Evolutionary conservation across 64 coral and sea anemone species (phyloP), one percentile per base, ranked within the genome.

Genomic region (Trachythela sp.): DNA sequence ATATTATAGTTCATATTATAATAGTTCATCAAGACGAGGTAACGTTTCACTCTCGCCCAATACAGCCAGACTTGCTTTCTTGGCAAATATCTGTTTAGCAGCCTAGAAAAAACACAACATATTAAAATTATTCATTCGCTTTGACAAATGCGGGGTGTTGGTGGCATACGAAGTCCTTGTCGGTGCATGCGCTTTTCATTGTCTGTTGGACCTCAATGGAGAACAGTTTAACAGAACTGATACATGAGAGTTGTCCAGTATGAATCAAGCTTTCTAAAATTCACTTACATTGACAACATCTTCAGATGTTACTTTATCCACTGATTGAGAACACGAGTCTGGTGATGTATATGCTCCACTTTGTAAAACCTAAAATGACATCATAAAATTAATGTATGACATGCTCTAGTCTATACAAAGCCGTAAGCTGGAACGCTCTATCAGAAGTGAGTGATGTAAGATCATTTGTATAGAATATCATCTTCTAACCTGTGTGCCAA

Each of bases 271-370:
- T 2, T 1, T 6, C 14, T 24, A 72, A 72, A 11, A 36, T 80
- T 2, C 15, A 80, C 75, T 35, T 80, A 80, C 75, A 36, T 80
- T 80, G 9, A 80, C 75, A 80, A 80, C 75, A 80, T 80, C 75
- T 80, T 80, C 75, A 37, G 15, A 4, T 29, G 75, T 80, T 0
- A 80, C 34, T 80, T 80, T 80, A 18, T 80, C 75, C 15, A 80
- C 9, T 9, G 75, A 15, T 22, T 80, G 33, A 9, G 33, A 80
- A 80, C 32, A 35, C 31, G 32, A 17, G 31, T 80, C 75, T 34
- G 75, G 30, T 36, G 75, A 80, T 7, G 75, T 39, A 37, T 80
- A 80, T 0, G 33, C 13, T 38, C 75, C 75, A 80, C 37, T 36
- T 3, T 35, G 38, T 39, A 80, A 35, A 7, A 80, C 33, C 75